Percentiles rank a stretch among this genome's conserved stretches.
Evolutionary conservation across 1,140 invertebrate genomes (phyloP).

Genomic region (Vanessa atalanta): DNA sequence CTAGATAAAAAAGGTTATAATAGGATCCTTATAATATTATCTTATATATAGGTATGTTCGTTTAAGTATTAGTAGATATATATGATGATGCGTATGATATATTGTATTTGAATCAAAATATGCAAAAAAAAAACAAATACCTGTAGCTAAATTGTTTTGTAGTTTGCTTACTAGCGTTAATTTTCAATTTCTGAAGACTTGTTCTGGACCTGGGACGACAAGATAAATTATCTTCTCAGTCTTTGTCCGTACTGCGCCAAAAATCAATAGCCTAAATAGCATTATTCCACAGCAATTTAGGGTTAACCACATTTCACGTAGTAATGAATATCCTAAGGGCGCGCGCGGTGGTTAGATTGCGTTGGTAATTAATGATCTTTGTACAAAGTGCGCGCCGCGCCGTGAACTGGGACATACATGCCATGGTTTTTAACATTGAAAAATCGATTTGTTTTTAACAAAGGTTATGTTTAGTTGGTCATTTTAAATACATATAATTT

Average conservation of each 20-base stretch:
- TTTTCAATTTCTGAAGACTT: no score
- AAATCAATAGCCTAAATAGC: constrained; percentile 40
- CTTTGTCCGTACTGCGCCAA: background rate
- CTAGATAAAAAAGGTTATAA: no score
- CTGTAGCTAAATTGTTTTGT: no score
- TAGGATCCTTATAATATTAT: no score
- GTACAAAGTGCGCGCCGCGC: constrained; percentile 55
- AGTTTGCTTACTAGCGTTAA: no score
- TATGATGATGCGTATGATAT: no score
- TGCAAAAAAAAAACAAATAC: no score
- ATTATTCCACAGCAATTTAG: constrained; percentile 36
- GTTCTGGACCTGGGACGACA: background rate
- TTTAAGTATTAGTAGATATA: no score
- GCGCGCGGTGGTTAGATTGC: constrained; percentile 41
- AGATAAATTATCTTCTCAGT: background rate
- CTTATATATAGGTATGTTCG: no score
- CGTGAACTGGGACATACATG: constrained; percentile 38
- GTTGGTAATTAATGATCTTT: constrained; percentile 74
- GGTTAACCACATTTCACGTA: constrained; percentile 33
- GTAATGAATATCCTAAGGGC: constrained; percentile 54
- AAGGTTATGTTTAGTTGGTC: background rate
- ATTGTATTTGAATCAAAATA: no score
- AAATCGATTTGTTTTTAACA: constrained; percentile 9
- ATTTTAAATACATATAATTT: no score
- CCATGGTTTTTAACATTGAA: constrained; percentile 9